A percentile compares a stretch with the other conserved stretches of the same genome.
Evolutionary conservation across 2,113 vertebrate genomes (phyloP).

Genomic region (Sorex fumeus): DNA sequence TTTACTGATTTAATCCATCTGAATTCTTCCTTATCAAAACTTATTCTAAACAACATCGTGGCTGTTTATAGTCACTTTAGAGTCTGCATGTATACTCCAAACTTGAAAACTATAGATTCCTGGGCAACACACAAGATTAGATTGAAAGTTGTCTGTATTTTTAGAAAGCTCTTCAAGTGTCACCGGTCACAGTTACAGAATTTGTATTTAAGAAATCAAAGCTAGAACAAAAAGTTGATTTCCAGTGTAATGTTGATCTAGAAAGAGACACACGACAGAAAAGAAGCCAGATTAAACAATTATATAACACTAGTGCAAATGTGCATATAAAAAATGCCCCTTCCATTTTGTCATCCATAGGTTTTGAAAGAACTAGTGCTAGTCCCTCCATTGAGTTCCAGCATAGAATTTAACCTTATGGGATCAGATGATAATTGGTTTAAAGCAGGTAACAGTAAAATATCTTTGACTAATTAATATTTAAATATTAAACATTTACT

Average conservation of each 20-base stretch:
- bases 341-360: background rate
- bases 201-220: background rate
- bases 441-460: background rate
- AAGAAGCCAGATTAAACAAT: background rate
- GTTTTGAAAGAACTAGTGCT: background rate
- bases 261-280: background rate
- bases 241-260: background rate
- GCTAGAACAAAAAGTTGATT: background rate
- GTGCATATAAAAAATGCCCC: background rate
- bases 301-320: background rate
- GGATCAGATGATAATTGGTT: background rate
- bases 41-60: slow-evolving; percentile 11
- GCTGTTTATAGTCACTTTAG: background rate
- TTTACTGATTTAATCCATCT: slow-evolving; percentile 9
- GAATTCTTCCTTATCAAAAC: background rate
- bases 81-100: background rate
- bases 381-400: background rate
- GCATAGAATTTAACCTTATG: background rate
- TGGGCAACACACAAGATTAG: background rate
- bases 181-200: background rate
- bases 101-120: background rate
- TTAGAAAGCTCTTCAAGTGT: background rate
- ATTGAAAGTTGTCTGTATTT: background rate
- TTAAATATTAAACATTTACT: no score
- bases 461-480: no score